Base-by-base conservation (phyloP, 2,113 vertebrate species). In the Cercopithecus mona region DNA sequence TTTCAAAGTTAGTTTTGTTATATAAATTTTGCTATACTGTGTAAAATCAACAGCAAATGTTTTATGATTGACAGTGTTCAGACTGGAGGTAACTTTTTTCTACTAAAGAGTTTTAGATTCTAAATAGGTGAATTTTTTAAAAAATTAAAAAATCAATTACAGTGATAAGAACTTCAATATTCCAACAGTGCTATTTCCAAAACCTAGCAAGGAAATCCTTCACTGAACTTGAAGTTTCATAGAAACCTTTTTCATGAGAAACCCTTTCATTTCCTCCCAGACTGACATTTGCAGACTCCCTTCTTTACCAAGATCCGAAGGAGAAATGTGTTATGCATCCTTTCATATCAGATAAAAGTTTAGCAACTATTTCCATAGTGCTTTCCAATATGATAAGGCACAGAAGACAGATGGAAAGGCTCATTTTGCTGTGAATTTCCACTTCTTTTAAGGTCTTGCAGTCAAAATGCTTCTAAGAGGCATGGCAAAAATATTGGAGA, bases 291-390 rank as follows among this genome's bases (percentile, higher is more conserved):
- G 50, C 38, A 93, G 68, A 76, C 13, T 96, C 43, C 25, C 9
- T 59, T 91, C 43, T 90, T 80, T 80, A 96, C 83, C 45, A 85
- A 92, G 70, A 94, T 90, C 59, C 93, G 92, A 98, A 94, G 92
- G 92, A 97, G 89, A 97, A 96, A 92, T 92, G 80, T 87, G 92
- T 97, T 87, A 90, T 95, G 83, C 70, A 94, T 78, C 92, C 70
- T 96, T 96, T 89, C 87, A 23, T 79, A 97, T 96, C 96, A 97
- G 98, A 97, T 97, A 92, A 97, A 98, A 89, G 81, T 80, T 70
- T 90, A 93, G 89, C 55, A 94, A 93, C 66, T 95, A 73, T 97
- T 97, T 97, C 97, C 97, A 97, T 57, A 90, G 95, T 78, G 14
- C 95, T 94, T 97, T 97, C 97, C 96, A 96, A 48, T 43, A 73